Conservation (phyloP, 1,140 invertebrate genomes). For the Reticulitermes speratus region DNA sequence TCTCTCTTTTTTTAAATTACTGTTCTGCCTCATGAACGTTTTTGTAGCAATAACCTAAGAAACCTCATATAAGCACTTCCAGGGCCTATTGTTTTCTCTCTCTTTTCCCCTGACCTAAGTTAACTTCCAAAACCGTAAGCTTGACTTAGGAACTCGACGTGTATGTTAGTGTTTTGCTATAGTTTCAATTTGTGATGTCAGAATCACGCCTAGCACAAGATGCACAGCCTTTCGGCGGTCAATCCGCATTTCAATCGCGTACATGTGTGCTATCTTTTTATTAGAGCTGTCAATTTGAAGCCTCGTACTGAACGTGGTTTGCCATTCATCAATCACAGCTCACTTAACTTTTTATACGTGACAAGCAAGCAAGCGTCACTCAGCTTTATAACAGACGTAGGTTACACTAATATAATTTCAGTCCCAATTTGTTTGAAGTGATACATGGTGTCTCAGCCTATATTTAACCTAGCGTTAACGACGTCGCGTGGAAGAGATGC, state of each 20-base stretch:
- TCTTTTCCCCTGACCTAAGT: too few relatives aligned
- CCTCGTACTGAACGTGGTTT: not conserved
- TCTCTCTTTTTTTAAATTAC: too few relatives aligned
- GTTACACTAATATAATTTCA: conserved; percentile 29
- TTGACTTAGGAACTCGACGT: too few relatives aligned
- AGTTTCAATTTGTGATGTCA: too few relatives aligned
- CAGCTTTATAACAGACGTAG: conserved; percentile 1
- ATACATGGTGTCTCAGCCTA: conserved; percentile 25
- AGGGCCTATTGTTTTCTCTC: too few relatives aligned
- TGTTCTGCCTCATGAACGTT: too few relatives aligned
- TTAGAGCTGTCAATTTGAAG: not conserved
- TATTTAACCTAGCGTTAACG: conserved; percentile 23
- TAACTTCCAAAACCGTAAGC: too few relatives aligned
- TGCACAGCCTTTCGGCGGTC: too few relatives aligned
- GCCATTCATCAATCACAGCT: not conserved
- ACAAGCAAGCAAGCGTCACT: not conserved
- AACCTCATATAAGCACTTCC: too few relatives aligned
- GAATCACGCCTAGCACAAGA: too few relatives aligned
- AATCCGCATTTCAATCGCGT: not conserved
- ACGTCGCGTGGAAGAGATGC: conserved; percentile 17
- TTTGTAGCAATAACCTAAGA: too few relatives aligned
- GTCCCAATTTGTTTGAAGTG: conserved; percentile 29
- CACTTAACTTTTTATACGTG: conserved; percentile 13
- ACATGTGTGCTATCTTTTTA: not conserved
- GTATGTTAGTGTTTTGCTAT: too few relatives aligned